These are phyloP conservation scores for Taphrorychus bicolor DNA, from an alignment of 2,888 invertebrate species.

Conservation along the genomic window DNA sequence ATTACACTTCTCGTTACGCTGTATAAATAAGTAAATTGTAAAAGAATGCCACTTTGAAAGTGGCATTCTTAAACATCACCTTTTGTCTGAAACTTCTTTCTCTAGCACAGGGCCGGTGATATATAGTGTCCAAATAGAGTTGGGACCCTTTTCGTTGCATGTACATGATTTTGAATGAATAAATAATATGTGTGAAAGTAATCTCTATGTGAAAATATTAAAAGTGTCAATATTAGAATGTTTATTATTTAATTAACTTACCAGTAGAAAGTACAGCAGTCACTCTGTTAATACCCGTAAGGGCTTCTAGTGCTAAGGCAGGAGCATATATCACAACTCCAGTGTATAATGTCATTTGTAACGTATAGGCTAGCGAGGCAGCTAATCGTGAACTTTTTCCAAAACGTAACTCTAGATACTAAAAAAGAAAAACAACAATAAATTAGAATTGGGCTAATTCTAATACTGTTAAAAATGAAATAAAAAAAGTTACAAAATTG, in stretches of 20 bases:
- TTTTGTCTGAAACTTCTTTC: too few relatives aligned
- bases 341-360: slow-evolving; percentile 90
- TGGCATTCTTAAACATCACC: too few relatives aligned
- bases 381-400: slow-evolving; percentile 76
- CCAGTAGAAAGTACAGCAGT: slow-evolving; percentile 77
- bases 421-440: background rate
- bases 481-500: background rate
- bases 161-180: too few relatives aligned
- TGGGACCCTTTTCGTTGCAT: too few relatives aligned
- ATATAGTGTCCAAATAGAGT: too few relatives aligned
- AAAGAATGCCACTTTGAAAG: too few relatives aligned
- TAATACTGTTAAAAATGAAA: background rate
- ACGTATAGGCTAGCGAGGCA: slow-evolving; percentile 83
- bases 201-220: too few relatives aligned
- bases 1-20: too few relatives aligned
- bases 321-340: slow-evolving; percentile 94
- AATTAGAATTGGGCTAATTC: too few relatives aligned
- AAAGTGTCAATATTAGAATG: too few relatives aligned
- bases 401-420: slow-evolving; percentile 77
- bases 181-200: background rate
- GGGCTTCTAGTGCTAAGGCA: slow-evolving; percentile 85
- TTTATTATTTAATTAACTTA: slow-evolving; percentile 43
- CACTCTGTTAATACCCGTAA: slow-evolving; percentile 77
- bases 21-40: too few relatives aligned
- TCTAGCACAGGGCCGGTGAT: too few relatives aligned